phyloP scores from a whole-genome alignment of 2,797 vertebrate genomes.

The Sebastes itinus region DNA sequence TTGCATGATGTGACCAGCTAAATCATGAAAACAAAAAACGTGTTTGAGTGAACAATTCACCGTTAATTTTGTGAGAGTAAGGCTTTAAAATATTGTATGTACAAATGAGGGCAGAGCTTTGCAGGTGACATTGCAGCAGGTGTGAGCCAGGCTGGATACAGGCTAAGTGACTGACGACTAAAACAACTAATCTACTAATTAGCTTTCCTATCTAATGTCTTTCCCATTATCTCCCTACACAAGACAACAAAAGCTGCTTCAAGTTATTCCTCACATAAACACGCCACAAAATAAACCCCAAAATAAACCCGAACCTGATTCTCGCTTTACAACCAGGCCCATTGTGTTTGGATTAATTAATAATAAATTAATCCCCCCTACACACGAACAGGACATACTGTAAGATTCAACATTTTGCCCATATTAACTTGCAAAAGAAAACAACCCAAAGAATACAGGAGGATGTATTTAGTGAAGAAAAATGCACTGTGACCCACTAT shows the following conservation, averaged over 20 bases:
- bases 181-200: neutral
- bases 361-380: conserved; percentile 45
- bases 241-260: conserved; percentile 27
- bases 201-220: neutral
- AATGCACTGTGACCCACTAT: conserved; percentile 57
- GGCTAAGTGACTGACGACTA: conserved; percentile 8
- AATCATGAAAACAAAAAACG: conserved; percentile 15
- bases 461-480: conserved; percentile 73
- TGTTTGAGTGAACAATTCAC: conserved; percentile 7
- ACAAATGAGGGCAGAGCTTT: conserved; percentile 1
- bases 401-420: neutral
- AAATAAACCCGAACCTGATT: neutral
- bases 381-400: conserved; percentile 62
- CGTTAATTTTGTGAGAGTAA: conserved; percentile 13
- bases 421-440: conserved; percentile 21
- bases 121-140: conserved; percentile 29
- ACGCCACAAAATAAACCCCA: conserved; percentile 2
- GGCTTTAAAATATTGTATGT: conserved; percentile 4
- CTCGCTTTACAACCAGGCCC: conserved; percentile 30
- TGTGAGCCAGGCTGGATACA: conserved; percentile 20
- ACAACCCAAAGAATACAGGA: conserved; percentile 1
- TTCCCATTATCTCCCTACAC: neutral
- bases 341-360: conserved; percentile 79
- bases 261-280: conserved; percentile 7
- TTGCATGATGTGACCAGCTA: conserved; percentile 37